Evolutionary conservation across 2,797 vertebrate species (phyloP).

Genomic region (Gorsachius magnificus): DNA sequence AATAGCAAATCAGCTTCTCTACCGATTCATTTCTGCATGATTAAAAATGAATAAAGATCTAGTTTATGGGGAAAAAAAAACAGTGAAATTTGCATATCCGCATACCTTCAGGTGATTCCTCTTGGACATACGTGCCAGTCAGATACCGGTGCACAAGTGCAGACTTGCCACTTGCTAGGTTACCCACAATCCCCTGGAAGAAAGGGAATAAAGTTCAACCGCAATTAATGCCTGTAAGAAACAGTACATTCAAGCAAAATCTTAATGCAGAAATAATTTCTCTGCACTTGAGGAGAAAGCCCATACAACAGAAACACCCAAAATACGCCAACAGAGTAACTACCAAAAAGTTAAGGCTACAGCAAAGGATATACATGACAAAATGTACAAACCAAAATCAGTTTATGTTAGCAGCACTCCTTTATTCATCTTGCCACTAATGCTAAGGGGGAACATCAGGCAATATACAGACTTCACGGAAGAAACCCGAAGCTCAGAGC

Average conservation of each 20-base stretch:
- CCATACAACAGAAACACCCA: fast-evolving
- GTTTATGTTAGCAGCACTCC: neutral
- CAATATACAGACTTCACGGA: neutral
- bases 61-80: neutral
- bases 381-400: neutral
- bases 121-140: slow-evolving; percentile 95
- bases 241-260: fast-evolving
- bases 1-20: neutral
- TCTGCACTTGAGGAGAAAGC: neutral
- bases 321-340: fast-evolving
- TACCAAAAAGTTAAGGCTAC: neutral
- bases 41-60: neutral
- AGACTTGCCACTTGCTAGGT: slow-evolving; percentile 94
- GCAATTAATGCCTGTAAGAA: neutral
- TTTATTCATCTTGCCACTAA: fast-evolving
- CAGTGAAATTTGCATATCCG: neutral
- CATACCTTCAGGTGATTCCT: slow-evolving; percentile 96
- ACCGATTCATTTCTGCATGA: neutral
- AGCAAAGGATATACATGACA: neutral
- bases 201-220: neutral
- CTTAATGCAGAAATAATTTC: fast-evolving
- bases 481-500: neutral
- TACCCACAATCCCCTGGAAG: slow-evolving; percentile 96
- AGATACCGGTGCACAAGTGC: slow-evolving; percentile 95
- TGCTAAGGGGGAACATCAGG: neutral